Evolutionary conservation across 35 echinoderm and acorn worm genomes (phyloP), one percentile per base, ranked within the genome.

Genomic region (Strongylocentrotus purpuratus): DNA sequence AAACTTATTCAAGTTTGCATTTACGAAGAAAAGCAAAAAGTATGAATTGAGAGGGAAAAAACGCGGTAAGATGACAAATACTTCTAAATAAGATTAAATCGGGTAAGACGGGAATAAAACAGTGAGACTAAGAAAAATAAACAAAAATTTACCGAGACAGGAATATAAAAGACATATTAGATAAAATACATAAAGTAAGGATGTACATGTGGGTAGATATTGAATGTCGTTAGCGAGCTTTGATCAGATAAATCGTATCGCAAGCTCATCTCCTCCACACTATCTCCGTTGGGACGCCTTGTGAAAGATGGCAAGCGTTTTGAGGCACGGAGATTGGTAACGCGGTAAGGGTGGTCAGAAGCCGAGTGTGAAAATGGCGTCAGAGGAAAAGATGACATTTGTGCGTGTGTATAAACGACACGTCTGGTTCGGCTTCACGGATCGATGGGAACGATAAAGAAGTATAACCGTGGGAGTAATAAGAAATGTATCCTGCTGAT

Each of bases 321-420:
- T 78, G 65, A 78, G 65, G 65, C 65, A 28, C 20, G 20, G 65
- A 18, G 65, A 78, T 22, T 78, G 18, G 65, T 28, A 78, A 78
- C 65, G 65, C 25, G 65, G 65, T 78, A 78, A 78, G 28, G 20
- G 65, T n/a, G 65, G 65, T 78, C 65, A 78, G 28, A 28, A 78
- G 20, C 20, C 22, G 65, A n/a, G 61, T 22, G 65, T 28, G 65
- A 78, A 78, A 28, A 78, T 78, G 65, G 65, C 65, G 65, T 78
- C 65, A 78, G 65, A 78, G 65, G 65, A n/a, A 78, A 22, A 78
- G 65, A n/a, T 78, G 65, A 78, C 65, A 78, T 78, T 78, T 78
- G 22, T 78, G 20, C 50, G 7, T 7, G 20, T 78, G 8, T 78
- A 78, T 31, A 78, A 22, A 78, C 28, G 65, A 25, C 25, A 78